Evolutionary conservation across 2,113 vertebrate species (phyloP), one percentile per base, ranked within the genome.

Genomic region (Tiliqua scincoides): DNA sequence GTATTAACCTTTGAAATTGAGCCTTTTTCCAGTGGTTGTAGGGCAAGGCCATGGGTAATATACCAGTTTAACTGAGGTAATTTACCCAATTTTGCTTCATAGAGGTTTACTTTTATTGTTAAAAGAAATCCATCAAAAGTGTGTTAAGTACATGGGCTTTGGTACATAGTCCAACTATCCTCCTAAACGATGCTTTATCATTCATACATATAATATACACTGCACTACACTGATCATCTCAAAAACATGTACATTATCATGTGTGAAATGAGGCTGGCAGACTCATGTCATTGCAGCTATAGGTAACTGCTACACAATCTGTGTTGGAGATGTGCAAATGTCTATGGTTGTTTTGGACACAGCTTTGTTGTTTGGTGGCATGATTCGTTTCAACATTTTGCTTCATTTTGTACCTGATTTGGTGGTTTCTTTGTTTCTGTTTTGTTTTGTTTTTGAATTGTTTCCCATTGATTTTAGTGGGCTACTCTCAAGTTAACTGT

Each of bases 1-100:
- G 83, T 82, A 61, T 87, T 93, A 90, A 90, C 17, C 88, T 94
- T 87, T 88, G 86, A 90, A 93, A 93, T 15, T 75, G 40, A 86
- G 57, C 90, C 91, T 35, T 21, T 84, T 71, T 48, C 70, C 72
- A 88, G 81, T 27, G 79, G 35, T 88, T 83, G 86, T 85, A 76
- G 9, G 48, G 43, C 87, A 86, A 87, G 40, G 70, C 61, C 73
- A n/a, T 35, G 20, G 35, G 70, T 62, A 79, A 62, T 81, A 62
- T 2, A 89, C 23, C 54, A 85, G 54, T 86, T n/a, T 54, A 87
- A 71, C 23, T 10, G 2, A 89, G 81, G 84, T 63, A 82, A 71
- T 85, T 85, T 65, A 87, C 78, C 37, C 2, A 37, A 67, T 90
- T 88, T 92, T 85, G 82, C 23, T 79, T 72, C n/a, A 63, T 30